Conservation (phyloP, 1,140 invertebrate genomes). For the Lerema accius region DNA sequence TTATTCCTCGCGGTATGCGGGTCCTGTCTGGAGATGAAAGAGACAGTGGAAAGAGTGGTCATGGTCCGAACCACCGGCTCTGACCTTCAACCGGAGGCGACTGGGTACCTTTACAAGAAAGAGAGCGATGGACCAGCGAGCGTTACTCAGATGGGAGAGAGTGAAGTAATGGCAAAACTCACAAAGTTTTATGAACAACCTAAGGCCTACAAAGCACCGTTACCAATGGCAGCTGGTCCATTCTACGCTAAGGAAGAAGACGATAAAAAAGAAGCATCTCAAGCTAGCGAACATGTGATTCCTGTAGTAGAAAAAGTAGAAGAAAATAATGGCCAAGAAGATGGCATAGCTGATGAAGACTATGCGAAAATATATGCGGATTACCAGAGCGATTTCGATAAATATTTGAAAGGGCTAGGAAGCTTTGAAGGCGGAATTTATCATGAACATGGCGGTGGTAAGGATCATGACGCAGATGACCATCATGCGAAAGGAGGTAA, state of each 20-base stretch:
- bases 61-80: constrained; percentile 77
- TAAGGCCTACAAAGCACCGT: constrained; percentile 54
- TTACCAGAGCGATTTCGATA: constrained; percentile 57
- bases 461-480: constrained; percentile 57
- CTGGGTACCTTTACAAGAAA: constrained; percentile 82
- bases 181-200: constrained; percentile 67
- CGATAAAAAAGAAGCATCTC: constrained; percentile 53
- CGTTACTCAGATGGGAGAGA: constrained; percentile 77
- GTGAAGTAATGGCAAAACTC: constrained; percentile 73
- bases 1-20: constrained; percentile 45
- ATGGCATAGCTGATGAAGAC: constrained; percentile 66
- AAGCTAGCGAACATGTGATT: constrained; percentile 57
- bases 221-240: constrained; percentile 44
- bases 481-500: constrained; percentile 64
- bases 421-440: constrained; percentile 54
- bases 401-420: constrained; percentile 59
- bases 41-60: constrained; percentile 77
- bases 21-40: constrained; percentile 70
- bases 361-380: constrained; percentile 67
- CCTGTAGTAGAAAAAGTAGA: constrained; percentile 64
- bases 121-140: constrained; percentile 73
- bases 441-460: constrained; percentile 57
- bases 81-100: constrained; percentile 79
- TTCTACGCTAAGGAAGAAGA: constrained; percentile 55
- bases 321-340: constrained; percentile 55